These are phyloP conservation scores for Yponomeuta sedellus DNA, from an alignment of 2,888 invertebrate species.

Conservation along the genomic window DNA sequence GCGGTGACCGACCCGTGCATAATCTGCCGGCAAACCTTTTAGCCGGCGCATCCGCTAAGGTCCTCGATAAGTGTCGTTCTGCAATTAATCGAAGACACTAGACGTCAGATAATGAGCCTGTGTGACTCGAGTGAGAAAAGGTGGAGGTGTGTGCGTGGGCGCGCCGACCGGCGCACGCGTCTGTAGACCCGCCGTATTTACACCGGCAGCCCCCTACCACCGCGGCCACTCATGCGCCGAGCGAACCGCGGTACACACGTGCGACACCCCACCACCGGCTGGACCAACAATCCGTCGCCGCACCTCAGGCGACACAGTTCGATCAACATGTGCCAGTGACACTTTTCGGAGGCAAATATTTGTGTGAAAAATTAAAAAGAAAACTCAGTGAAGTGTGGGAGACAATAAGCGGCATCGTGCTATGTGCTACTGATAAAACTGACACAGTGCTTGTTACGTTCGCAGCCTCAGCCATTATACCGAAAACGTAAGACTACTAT, in stretches of 20 bases:
- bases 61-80: slow-evolving; percentile 40
- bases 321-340: slow-evolving; percentile 64
- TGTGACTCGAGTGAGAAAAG: slow-evolving; percentile 35
- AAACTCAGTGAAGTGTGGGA: slow-evolving; percentile 36
- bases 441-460: slow-evolving; percentile 46
- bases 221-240: slow-evolving; percentile 71
- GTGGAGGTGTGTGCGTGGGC: slow-evolving; percentile 30
- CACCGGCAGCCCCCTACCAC: slow-evolving; percentile 72
- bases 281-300: slow-evolving; percentile 33
- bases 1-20: background rate
- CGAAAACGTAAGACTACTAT: slow-evolving; percentile 57
- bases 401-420: slow-evolving; percentile 50
- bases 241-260: slow-evolving; percentile 68
- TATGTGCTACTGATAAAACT: slow-evolving; percentile 61
- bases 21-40: background rate
- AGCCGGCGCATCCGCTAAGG: slow-evolving; percentile 32
- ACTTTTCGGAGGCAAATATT: slow-evolving; percentile 4
- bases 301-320: slow-evolving; percentile 37
- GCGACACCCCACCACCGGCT: slow-evolving; percentile 38
- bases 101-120: slow-evolving; percentile 22
- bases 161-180: slow-evolving; percentile 53
- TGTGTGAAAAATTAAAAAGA: slow-evolving; percentile 23
- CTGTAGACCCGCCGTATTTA: slow-evolving; percentile 56
- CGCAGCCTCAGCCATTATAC: slow-evolving; percentile 69
- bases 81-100: slow-evolving; percentile 23